Conservation (phyloP, 2,888 invertebrate genomes). For the Acleris literana region DNA sequence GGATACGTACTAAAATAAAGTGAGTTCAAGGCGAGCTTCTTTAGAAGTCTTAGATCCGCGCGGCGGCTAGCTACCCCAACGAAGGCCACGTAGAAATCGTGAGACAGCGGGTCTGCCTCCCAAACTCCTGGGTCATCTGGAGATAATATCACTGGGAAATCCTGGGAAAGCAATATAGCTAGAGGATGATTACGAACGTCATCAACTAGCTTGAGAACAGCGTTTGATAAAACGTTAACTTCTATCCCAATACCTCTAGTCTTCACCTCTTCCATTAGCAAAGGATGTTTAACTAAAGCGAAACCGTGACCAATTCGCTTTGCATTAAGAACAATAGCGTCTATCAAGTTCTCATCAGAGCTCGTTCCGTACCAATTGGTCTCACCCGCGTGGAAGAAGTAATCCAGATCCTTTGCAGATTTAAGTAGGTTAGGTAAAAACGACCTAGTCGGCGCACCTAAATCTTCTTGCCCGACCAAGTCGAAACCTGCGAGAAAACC, state of each 20-base stretch:
- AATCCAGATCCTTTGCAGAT: constrained; percentile 79
- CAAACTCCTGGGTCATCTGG: constrained; percentile 92
- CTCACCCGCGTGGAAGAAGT: constrained; percentile 92
- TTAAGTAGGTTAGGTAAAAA: constrained; percentile 82
- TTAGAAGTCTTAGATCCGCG: constrained; percentile 87
- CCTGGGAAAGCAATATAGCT: constrained; percentile 85
- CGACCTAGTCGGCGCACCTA: constrained; percentile 84
- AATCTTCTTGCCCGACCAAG: constrained; percentile 92
- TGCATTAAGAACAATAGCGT: constrained; percentile 88
- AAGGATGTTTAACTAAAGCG: constrained; percentile 88
- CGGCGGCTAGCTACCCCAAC: constrained; percentile 88
- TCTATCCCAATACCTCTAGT: constrained; percentile 87
- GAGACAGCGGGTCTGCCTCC: constrained; percentile 88
- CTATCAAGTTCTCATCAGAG: constrained; percentile 89
- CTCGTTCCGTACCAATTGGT: constrained; percentile 88
- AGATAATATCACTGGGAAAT: constrained; percentile 89
- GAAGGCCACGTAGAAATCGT: constrained; percentile 92
- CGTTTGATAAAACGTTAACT: constrained; percentile 91
- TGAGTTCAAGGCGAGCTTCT: constrained; percentile 90
- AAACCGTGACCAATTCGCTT: constrained; percentile 91
- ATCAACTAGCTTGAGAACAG: constrained; percentile 86
- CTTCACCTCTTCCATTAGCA: constrained; percentile 83
- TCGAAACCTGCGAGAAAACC: constrained; percentile 91
- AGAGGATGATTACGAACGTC: constrained; percentile 92
- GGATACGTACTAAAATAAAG: constrained; percentile 86